phyloP scores from a whole-genome alignment of 2,797 vertebrate genomes.

The Triplophysa yarkandensis region DNA sequence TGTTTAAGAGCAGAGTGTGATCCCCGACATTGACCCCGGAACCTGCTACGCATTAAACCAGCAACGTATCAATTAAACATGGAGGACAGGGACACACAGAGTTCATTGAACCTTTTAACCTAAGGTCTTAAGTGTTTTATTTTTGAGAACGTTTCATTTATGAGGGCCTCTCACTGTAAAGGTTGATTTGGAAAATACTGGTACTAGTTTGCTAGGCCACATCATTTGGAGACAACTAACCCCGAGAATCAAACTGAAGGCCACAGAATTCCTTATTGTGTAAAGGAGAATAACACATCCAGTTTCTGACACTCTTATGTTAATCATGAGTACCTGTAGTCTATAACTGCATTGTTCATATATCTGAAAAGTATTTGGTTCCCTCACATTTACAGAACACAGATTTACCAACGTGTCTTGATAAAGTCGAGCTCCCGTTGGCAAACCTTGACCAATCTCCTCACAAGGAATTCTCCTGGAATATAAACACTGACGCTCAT shows the following conservation, averaged over 20 bases:
- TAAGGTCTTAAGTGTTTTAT: constrained; percentile 11
- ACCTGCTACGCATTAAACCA: constrained; percentile 63
- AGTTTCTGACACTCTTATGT: too few species aligned
- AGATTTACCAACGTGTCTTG: too few species aligned
- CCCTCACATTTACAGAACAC: too few species aligned
- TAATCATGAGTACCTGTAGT: too few species aligned
- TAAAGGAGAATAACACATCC: too few species aligned
- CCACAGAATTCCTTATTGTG: background rate
- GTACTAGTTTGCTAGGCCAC: background rate
- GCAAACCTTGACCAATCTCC: too few species aligned
- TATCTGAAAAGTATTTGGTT: too few species aligned
- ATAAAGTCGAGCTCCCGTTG: too few species aligned
- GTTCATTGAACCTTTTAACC: constrained; percentile 63
- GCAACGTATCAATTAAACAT: constrained; percentile 70
- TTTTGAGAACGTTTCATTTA: constrained; percentile 8
- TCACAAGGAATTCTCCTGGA: too few species aligned
- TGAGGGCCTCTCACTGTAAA: background rate
- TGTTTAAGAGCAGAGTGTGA: constrained; percentile 38
- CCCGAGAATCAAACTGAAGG: background rate
- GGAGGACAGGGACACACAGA: constrained; percentile 62
- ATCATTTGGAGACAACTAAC: background rate
- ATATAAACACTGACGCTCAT: too few species aligned
- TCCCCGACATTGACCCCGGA: constrained; percentile 42
- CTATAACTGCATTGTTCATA: too few species aligned
- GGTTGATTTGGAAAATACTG: background rate